Evolutionary conservation across 2,113 vertebrate genomes (phyloP).

Genomic region (Pluvianellus socialis): DNA sequence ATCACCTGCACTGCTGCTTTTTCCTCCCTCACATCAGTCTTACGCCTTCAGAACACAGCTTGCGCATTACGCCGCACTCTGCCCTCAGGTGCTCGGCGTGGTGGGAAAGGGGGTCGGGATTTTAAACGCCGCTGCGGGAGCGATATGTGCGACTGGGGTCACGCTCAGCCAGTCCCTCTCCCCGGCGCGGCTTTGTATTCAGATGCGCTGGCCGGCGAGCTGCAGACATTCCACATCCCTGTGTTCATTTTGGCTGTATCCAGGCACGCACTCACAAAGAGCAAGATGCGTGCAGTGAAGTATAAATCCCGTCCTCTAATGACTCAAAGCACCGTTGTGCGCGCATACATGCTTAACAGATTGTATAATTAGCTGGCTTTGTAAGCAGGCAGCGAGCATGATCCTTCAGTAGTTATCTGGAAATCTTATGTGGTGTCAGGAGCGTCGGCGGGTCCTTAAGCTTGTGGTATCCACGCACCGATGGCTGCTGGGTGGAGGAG

Average conservation of each 20-base stretch:
- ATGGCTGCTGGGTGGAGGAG: not conserved
- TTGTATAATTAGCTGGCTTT: constrained; percentile 65
- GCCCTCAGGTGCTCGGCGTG: not conserved
- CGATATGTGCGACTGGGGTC: not conserved
- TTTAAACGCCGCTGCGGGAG: not conserved
- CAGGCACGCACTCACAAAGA: constrained; percentile 64
- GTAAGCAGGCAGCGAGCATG: constrained; percentile 1
- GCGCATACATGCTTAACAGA: constrained; percentile 50
- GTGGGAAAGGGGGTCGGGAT: not conserved
- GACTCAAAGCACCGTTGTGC: constrained; percentile 45
- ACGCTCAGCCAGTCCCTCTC: not conserved
- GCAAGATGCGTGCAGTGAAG: constrained; percentile 67
- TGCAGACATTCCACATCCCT: constrained; percentile 65
- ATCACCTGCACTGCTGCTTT: not conserved
- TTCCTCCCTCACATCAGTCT: not conserved
- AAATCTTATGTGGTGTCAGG: not conserved
- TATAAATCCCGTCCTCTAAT: constrained; percentile 60
- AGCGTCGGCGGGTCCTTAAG: not conserved
- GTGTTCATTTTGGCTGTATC: constrained; percentile 58
- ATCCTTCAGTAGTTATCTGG: not conserved
- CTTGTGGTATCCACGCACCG: fast-evolving
- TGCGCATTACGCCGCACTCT: not conserved
- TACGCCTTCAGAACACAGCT: not conserved
- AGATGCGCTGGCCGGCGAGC: constrained; percentile 28
- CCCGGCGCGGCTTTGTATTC: constrained; percentile 47